Evolutionary conservation across 30 jellyfish, hydroid and myxozoan genomes (phyloP).

Genomic region (Pelagia noctiluca): DNA sequence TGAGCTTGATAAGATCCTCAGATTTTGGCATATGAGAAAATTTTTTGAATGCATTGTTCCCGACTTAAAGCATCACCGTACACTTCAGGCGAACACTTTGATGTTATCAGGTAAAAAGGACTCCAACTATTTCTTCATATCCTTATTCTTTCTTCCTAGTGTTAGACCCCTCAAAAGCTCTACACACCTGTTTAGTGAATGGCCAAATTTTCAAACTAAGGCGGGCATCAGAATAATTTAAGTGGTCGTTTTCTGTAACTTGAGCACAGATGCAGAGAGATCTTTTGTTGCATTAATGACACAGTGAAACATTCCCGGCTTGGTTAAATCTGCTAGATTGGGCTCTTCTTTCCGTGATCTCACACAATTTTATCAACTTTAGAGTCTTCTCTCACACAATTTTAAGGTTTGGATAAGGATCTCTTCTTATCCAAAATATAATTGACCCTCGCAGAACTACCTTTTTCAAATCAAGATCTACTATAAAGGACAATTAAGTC

Average conservation of each 20-base stretch:
- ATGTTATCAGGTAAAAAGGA: constrained; percentile 17
- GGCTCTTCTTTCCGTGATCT: background rate
- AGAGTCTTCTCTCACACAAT: constrained; percentile 32
- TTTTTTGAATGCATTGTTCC: constrained; percentile 21
- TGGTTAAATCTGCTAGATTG: constrained; percentile 9
- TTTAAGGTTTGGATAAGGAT: background rate
- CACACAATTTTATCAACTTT: constrained; percentile 15
- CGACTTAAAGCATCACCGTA: constrained; percentile 36
- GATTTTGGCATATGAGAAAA: constrained; percentile 26
- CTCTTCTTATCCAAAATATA: background rate
- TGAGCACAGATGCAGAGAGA: constrained; percentile 24
- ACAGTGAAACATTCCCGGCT: constrained; percentile 40
- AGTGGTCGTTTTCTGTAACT: background rate
- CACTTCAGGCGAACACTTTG: constrained; percentile 38
- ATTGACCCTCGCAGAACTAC: no score
- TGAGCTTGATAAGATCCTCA: constrained; percentile 39
- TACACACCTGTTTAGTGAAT: constrained; percentile 32
- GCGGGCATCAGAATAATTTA: constrained; percentile 33
- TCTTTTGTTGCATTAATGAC: constrained; percentile 36
- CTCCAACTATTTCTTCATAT: background rate
- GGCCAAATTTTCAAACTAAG: constrained; percentile 39
- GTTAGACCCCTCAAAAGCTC: constrained; percentile 39
- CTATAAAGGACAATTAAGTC: no score
- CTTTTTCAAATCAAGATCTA: no score
- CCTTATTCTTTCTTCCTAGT: constrained; percentile 13